Evolutionary conservation across 1,140 invertebrate species (phyloP).

Genomic region (Zaprionus africanus): DNA sequence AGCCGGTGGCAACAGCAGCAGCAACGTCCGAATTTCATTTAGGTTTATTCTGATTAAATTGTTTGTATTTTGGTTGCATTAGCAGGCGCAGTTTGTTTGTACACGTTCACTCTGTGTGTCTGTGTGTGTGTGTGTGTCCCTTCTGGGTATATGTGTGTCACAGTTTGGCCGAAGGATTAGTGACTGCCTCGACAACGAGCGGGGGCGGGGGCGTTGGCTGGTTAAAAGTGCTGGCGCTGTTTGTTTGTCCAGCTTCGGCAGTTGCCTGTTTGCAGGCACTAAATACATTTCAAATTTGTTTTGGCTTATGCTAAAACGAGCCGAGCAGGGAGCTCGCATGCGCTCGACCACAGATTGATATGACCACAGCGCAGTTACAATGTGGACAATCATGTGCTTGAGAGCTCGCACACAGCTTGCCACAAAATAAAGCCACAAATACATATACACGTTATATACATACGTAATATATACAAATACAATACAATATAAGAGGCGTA

Average conservation of each 20-base stretch:
- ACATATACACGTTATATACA: constrained; percentile 4
- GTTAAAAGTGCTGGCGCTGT: constrained; percentile 10
- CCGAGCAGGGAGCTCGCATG: neutral
- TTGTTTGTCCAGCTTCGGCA: constrained; percentile 18
- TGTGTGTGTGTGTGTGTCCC: constrained; percentile 31
- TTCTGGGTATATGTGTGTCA: constrained; percentile 48
- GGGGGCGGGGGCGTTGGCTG: constrained; percentile 9
- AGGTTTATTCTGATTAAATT: constrained; percentile 81
- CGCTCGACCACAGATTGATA: constrained; percentile 67
- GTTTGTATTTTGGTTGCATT: constrained; percentile 80
- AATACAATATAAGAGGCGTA: constrained; percentile 10
- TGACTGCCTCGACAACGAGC: constrained; percentile 38
- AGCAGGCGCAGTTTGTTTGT: constrained; percentile 55
- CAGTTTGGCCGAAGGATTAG: constrained; percentile 70
- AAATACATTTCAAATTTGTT: constrained; percentile 81
- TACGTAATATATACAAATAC: constrained; percentile 37
- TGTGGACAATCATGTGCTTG: constrained; percentile 62
- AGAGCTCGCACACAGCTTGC: constrained; percentile 59
- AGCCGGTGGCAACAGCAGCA: constrained; percentile 43
- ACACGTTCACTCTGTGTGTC: constrained; percentile 11
- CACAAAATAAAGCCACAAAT: constrained; percentile 62
- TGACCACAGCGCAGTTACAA: constrained; percentile 53
- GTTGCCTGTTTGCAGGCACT: constrained; percentile 63
- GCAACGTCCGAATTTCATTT: constrained; percentile 71
- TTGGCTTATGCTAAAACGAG: constrained; percentile 69